phyloP scores from a whole-genome alignment of 2,797 vertebrate species.

The Pagetopsis macropterus region DNA sequence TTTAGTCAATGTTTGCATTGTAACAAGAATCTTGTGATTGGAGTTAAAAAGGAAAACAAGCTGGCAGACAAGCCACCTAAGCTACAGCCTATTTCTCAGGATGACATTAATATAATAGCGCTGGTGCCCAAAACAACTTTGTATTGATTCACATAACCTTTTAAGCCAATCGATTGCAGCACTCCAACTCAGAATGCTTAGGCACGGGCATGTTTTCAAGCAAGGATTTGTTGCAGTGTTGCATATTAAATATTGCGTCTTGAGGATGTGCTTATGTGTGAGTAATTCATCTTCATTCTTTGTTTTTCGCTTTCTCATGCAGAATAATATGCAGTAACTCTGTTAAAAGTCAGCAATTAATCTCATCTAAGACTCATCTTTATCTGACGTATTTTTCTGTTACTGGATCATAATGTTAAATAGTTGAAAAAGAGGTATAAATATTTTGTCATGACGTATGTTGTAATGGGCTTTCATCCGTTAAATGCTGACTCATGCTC shows the following conservation, averaged over 20 bases:
- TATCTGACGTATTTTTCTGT: slow-evolving; percentile 1
- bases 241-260: slow-evolving; percentile 63
- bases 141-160: slow-evolving; percentile 84
- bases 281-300: slow-evolving; percentile 27
- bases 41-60: slow-evolving; percentile 76
- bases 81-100: slow-evolving; percentile 81
- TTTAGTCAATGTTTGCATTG: slow-evolving; percentile 44
- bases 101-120: slow-evolving; percentile 84
- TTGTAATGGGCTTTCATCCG: slow-evolving; percentile 13
- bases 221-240: slow-evolving; percentile 66
- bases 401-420: background rate
- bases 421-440: too few species aligned
- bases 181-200: slow-evolving; percentile 74
- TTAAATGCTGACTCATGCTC: slow-evolving; percentile 22
- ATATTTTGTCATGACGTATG: slow-evolving; percentile 35
- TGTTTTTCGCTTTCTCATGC: slow-evolving; percentile 16
- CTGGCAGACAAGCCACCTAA: slow-evolving; percentile 78
- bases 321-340: slow-evolving; percentile 6
- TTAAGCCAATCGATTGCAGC: slow-evolving; percentile 83
- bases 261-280: slow-evolving; percentile 31
- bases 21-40: slow-evolving; percentile 59
- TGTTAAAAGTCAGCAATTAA: slow-evolving; percentile 9
- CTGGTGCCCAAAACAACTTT: slow-evolving; percentile 84
- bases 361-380: background rate
- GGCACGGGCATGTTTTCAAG: slow-evolving; percentile 71